Evolutionary conservation across 2,888 invertebrate species (phyloP).

Genomic region (Leuctra nigra): DNA sequence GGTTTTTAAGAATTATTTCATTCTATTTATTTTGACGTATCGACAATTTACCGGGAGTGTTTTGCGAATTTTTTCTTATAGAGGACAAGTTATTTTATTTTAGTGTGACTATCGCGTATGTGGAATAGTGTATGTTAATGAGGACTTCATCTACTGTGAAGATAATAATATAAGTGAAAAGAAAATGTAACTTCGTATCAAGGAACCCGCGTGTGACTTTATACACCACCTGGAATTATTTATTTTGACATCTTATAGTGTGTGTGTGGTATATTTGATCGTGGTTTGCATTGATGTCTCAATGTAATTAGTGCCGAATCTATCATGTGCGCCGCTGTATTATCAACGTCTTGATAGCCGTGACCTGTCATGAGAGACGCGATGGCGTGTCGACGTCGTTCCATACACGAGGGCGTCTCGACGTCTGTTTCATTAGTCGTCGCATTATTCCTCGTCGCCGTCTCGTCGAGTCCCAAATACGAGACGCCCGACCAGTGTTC

Average conservation of each 20-base stretch:
- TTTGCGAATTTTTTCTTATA: no score
- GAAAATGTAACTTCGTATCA: not conserved
- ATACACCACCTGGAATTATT: no score
- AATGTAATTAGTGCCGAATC: not conserved
- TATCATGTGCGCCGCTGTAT: not conserved
- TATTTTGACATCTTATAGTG: not conserved
- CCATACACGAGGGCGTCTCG: slow-evolving; percentile 1
- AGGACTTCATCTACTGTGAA: no score
- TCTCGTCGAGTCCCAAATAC: slow-evolving; percentile 22
- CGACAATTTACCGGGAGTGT: no score
- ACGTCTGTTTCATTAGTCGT: not conserved
- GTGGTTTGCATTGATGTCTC: not conserved
- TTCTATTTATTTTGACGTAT: no score
- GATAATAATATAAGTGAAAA: no score
- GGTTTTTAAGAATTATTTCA: no score
- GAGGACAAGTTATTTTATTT: no score
- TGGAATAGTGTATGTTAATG: no score
- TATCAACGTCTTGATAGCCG: not conserved
- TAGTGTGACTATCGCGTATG: no score
- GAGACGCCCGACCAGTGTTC: slow-evolving; percentile 42
- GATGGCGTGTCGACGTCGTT: slow-evolving; percentile 1
- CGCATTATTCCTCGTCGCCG: not conserved
- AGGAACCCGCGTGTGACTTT: no score
- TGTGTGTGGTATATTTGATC: not conserved
- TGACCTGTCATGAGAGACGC: no score